Evolutionary conservation across 53 echinoderm and acorn worm genomes (phyloP).

Genomic region (Hippasteria phrygiana): DNA sequence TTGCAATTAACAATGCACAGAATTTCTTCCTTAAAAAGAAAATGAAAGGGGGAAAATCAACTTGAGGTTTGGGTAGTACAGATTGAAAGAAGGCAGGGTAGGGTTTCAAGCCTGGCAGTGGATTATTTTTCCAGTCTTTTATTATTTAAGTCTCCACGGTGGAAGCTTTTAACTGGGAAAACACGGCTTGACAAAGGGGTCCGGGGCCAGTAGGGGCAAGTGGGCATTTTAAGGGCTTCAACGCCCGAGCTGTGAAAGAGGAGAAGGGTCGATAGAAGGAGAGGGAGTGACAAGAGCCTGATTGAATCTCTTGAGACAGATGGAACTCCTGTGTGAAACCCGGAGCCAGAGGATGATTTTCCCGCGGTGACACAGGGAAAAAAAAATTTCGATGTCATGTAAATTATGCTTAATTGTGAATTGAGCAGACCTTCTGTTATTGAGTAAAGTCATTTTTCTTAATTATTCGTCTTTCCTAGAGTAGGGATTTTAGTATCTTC

Average conservation of each 20-base stretch:
- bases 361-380: not conserved
- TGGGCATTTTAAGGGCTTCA: conserved; percentile 29
- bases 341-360: not conserved
- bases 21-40: conserved; percentile 1
- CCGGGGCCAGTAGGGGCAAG: conserved; percentile 15
- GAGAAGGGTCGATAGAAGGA: conserved; percentile 26
- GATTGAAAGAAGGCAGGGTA: conserved; percentile 46
- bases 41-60: conserved; percentile 21
- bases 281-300: conserved; percentile 31
- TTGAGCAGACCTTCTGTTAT: not conserved
- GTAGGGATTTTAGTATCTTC: conserved; percentile 7
- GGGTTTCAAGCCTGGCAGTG: conserved; percentile 55
- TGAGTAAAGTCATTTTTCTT: not conserved
- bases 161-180: conserved; percentile 66
- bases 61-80: conserved; percentile 30
- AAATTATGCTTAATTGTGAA: not conserved
- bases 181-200: conserved; percentile 60
- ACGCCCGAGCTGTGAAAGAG: conserved; percentile 22
- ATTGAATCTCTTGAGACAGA: conserved; percentile 51
- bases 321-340: conserved; percentile 16
- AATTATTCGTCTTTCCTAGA: not conserved
- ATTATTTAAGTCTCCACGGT: not conserved
- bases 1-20: conserved; percentile 23
- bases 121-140: conserved; percentile 35
- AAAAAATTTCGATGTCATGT: not conserved